Evolutionary conservation across 2,888 invertebrate species (phyloP).

Genomic region (Barypeithes pellucidus): DNA sequence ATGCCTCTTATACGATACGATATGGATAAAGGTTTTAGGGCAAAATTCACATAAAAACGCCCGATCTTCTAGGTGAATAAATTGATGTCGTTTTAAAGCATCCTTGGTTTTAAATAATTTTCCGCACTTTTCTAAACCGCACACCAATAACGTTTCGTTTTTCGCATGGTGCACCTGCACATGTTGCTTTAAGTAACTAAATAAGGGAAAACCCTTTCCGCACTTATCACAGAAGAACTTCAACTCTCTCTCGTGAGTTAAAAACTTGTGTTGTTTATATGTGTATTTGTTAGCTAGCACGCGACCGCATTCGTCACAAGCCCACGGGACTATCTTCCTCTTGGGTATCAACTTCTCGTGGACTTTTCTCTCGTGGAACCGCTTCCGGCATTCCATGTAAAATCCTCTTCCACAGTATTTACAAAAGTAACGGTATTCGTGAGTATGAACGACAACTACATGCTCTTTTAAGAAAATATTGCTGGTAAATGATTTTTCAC

Average conservation of each 20-base stretch:
- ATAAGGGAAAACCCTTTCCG: slow-evolving; percentile 53
- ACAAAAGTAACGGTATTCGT: slow-evolving; percentile 70
- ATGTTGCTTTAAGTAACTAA: slow-evolving; percentile 43
- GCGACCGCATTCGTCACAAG: slow-evolving; percentile 53
- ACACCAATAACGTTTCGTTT: slow-evolving; percentile 30
- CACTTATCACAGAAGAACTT: slow-evolving; percentile 56
- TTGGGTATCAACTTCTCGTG: slow-evolving; percentile 32
- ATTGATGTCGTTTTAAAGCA: slow-evolving; percentile 54
- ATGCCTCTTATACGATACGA: slow-evolving; percentile 74
- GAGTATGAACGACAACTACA: slow-evolving; percentile 44
- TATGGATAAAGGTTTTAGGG: slow-evolving; percentile 74
- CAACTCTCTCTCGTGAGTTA: slow-evolving; percentile 47
- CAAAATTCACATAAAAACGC: slow-evolving; percentile 57
- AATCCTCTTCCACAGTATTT: slow-evolving; percentile 71
- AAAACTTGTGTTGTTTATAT: slow-evolving; percentile 45
- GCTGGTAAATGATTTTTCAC: slow-evolving; percentile 42
- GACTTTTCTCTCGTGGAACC: slow-evolving; percentile 39
- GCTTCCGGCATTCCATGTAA: slow-evolving; percentile 45
- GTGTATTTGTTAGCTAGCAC: slow-evolving; percentile 49
- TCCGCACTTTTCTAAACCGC: slow-evolving; percentile 50
- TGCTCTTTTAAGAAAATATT: slow-evolving; percentile 46
- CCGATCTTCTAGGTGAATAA: slow-evolving; percentile 40
- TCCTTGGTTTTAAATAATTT: slow-evolving; percentile 56
- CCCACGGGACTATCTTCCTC: neutral
- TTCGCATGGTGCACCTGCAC: slow-evolving; percentile 39